phyloP scores from a whole-genome alignment of 2,113 vertebrate genomes.

The Apistogramma diplotaenia region DNA sequence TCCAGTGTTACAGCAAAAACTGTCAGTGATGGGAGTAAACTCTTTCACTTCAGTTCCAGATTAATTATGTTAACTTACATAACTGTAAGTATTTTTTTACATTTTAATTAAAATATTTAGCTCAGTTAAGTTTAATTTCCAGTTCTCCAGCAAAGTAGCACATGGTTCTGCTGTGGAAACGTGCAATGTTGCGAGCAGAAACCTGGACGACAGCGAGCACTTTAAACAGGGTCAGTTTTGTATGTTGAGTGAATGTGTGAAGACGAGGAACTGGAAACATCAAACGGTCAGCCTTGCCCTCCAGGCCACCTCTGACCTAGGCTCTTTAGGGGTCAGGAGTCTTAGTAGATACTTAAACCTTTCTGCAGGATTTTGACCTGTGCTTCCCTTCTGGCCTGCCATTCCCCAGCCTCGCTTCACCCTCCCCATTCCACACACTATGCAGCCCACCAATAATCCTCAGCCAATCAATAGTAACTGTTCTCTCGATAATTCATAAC shows the following conservation, averaged over 20 bases:
- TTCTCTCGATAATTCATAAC: conserved; percentile 87
- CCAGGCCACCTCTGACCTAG: conserved; percentile 72
- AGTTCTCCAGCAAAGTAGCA: not conserved
- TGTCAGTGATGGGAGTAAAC: not conserved
- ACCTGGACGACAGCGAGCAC: not conserved
- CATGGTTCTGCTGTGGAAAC: not conserved
- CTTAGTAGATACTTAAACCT: conserved; percentile 75
- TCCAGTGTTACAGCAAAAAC: not conserved
- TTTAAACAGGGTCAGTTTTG: conserved; percentile 3
- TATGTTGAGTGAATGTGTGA: not conserved
- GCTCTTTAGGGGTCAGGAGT: conserved; percentile 66
- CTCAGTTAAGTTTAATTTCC: not conserved
- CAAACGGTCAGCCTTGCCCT: conserved; percentile 57
- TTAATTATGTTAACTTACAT: no score
- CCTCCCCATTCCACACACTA: conserved; percentile 35
- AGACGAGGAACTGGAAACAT: conserved; percentile 23
- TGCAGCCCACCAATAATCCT: conserved; percentile 77
- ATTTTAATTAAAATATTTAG: not conserved
- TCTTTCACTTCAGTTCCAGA: no score
- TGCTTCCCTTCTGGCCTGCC: conserved; percentile 51
- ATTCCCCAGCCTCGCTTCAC: conserved; percentile 35
- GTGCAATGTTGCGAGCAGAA: not conserved
- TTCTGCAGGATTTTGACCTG: conserved; percentile 71
- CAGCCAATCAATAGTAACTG: conserved; percentile 82
- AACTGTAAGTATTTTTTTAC: not conserved